Conservation (phyloP, 2,797 vertebrate genomes). For the Tokudaia tokunoshimensis region DNA sequence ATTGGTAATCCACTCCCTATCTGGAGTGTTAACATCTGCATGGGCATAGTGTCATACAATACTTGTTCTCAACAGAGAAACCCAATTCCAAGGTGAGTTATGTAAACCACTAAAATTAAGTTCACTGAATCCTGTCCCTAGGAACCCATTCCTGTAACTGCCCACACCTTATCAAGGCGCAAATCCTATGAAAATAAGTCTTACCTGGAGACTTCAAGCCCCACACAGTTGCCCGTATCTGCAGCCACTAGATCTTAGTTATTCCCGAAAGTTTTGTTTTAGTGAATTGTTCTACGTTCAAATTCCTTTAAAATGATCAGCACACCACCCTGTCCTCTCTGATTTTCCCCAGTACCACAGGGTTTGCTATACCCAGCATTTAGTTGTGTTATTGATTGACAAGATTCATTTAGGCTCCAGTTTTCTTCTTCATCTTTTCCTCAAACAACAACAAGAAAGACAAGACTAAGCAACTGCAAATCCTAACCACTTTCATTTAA, state of each 20-base stretch:
- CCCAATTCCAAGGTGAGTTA: background rate
- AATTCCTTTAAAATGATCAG: constrained; percentile 2
- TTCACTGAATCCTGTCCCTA: background rate
- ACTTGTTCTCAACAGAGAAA: constrained; percentile 1
- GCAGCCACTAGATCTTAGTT: background rate
- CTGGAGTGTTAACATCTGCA: background rate
- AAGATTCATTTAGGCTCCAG: background rate
- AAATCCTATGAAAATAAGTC: background rate
- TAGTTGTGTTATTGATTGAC: background rate
- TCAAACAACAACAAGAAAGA: constrained; percentile 8
- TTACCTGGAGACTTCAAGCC: background rate
- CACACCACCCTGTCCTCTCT: background rate
- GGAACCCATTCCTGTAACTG: background rate
- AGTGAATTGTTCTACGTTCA: constrained; percentile 23
- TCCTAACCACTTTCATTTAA: constrained; percentile 45
- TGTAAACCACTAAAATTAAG: background rate
- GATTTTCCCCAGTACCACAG: background rate
- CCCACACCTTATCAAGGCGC: background rate
- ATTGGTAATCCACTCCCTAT: background rate
- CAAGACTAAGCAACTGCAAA: constrained; percentile 8
- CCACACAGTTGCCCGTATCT: background rate
- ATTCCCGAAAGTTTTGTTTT: background rate
- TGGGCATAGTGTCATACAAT: background rate
- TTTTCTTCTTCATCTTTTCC: constrained; percentile 27
- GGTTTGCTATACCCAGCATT: background rate